Base-by-base conservation (phyloP, 2,888 invertebrate genomes). In the Rhamnusium bicolor region DNA sequence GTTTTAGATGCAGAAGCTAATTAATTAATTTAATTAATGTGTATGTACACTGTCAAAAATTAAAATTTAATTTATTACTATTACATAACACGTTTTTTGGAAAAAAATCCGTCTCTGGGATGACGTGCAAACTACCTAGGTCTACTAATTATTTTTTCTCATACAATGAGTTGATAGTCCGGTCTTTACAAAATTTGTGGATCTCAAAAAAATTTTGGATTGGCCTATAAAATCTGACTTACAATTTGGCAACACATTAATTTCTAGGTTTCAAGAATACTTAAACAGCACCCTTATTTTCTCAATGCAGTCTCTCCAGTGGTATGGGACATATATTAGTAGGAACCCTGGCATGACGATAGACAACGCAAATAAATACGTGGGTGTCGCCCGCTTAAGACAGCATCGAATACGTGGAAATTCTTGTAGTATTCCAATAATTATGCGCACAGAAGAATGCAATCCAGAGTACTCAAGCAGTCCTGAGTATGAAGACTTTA, bases 291-390 rank as follows among this genome's bases (percentile, higher is more conserved):
- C 80, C 6, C 66, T 84, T 0, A 74, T 85, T 16, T 75, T 73
- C 2, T 73, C 79, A 7, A 54, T 82, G 47, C 85, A 85, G 56
- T 78, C 82, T 0, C 68, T 51, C 2, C 74, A 74, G 16, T 86
- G 84, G 84, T 85, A 85, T 61, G 83, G 79, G 12, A 80, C 74
- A 32, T 84, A 72, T 60, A 46, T 79, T 7, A 70, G 75, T 12
- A 63, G 75, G 0, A 75, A 79, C 40, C 77, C 82, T 12, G 85
- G 85, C 19, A 75, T 82, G 74, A 83, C 81, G 14, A 76, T 79
- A 4, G 85, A 85, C 73, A 79, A 80, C 29, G 70, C 74, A 5
- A 85, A 83, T 51, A 84, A 83, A 73, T 80, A 81, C 63, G 60
- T 85, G 12, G 85, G 85, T 16, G 76, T 83, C 2, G 77, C 78